Base-by-base conservation (phyloP, 1,140 invertebrate genomes). In the Neoseiulus cucumeris region DNA sequence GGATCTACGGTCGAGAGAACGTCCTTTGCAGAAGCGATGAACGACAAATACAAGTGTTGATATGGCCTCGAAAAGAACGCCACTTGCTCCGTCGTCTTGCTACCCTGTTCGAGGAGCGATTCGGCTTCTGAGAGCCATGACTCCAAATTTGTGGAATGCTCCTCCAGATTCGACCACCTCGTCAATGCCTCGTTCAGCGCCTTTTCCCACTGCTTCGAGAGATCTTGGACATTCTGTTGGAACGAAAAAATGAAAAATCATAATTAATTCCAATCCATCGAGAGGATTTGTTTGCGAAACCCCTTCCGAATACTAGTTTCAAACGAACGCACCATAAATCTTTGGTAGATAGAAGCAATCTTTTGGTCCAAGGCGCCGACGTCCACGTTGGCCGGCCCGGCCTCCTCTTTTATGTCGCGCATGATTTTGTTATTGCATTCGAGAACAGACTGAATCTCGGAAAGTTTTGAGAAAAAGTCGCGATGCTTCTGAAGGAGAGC, bases 111-210 rank as follows among this genome's bases (percentile, higher is more conserved):
- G 2, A 93, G 80, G 33, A 92, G 76, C 12, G 84, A 82, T 68
- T 92, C 87, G 0, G 89, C 89, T 45, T 84, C 82, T 0, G 84
- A 82, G 0, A 93, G 76, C 89, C 90, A 94, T 65, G 90, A 87
- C 25, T 83, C 84, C 0, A 93, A 84, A 4, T 83, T 80, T 39
- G 83, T 78, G 72, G 88, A 84, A 71, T 84, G 85, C 68, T 87
- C 84, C 28, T 84, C 81, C 72, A 87, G 91, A 68, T 85, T 84
- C n/a, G 85, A 82, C 90, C 90, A 94, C 55, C 85, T 84, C 4
- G 86, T 79, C 1, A 87, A 80, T 0, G 85, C 81, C 71, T 89
- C 85, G 69, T 85, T 83, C 14, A 94, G 77, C 64, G 77, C 75
- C 68, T 86, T 82, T 72, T 93, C 89, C 81, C 84, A 86, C 1